Evolutionary conservation across 2,888 invertebrate genomes (phyloP).

Genomic region (Hyalella azteca): DNA sequence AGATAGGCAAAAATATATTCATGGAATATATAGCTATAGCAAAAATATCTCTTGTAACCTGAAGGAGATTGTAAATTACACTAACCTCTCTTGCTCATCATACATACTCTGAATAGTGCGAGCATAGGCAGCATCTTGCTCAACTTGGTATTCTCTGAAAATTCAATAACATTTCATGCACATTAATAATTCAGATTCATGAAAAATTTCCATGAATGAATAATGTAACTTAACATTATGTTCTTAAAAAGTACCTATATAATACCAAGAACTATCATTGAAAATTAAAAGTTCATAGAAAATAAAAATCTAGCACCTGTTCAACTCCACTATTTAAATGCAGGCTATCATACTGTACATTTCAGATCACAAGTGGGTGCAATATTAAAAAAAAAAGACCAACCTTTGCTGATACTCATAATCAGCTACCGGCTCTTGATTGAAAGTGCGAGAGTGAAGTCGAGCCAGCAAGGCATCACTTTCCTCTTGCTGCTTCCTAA

Average conservation of each 20-base stretch:
- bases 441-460: background rate
- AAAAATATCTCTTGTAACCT: too few relatives aligned
- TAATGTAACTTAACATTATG: background rate
- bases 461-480: slow-evolving; percentile 3
- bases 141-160: background rate
- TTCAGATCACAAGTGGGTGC: background rate
- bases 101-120: slow-evolving; percentile 11
- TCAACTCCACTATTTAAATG: too few relatives aligned
- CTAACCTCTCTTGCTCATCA: background rate
- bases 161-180: too few relatives aligned
- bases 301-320: too few relatives aligned
- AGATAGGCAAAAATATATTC: too few relatives aligned
- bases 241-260: background rate
- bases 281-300: too few relatives aligned
- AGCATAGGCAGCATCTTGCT: background rate
- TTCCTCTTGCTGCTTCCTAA: slow-evolving; percentile 21
- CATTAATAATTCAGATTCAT: too few relatives aligned
- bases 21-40: too few relatives aligned
- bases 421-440: background rate
- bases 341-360: too few relatives aligned
- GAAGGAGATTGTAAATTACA: too few relatives aligned
- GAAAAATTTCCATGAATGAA: too few relatives aligned
- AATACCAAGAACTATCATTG: background rate
- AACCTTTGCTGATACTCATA: background rate
- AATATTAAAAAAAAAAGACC: background rate